A percentile compares a stretch with the other conserved stretches of the same genome.
These are phyloP conservation scores for Vimba vimba DNA, from an alignment of 2,113 vertebrate species.

Conservation along the genomic window DNA sequence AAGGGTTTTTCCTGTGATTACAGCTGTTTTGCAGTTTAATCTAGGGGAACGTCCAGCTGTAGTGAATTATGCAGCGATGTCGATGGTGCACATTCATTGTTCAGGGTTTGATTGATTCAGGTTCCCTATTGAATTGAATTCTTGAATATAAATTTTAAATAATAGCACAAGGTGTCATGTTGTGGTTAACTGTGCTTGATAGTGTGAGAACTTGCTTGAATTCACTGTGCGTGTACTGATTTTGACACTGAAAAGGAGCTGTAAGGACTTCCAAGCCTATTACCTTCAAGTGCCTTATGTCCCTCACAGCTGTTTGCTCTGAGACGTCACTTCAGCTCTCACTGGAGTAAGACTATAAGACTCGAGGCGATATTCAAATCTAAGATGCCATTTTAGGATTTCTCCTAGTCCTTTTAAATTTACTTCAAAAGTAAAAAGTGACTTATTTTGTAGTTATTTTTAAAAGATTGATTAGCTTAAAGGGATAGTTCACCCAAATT, in stretches of 20 bases:
- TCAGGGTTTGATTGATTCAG: neutral
- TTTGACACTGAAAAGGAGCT: slow-evolving; percentile 35
- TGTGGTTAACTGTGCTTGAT: too few species aligned
- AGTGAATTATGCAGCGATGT: neutral
- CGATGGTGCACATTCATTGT: neutral
- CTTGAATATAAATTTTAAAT: neutral
- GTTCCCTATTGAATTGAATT: neutral
- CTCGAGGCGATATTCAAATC: neutral
- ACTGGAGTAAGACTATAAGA: neutral
- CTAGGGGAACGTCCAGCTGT: neutral
- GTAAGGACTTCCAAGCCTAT: slow-evolving; percentile 20
- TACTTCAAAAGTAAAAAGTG: too few species aligned
- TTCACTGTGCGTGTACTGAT: slow-evolving; percentile 3
- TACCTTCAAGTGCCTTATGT: slow-evolving; percentile 60
- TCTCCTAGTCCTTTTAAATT: neutral
- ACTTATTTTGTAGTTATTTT: too few species aligned
- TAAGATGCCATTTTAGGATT: neutral
- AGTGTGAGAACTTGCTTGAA: neutral
- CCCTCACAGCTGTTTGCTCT: slow-evolving; percentile 68
- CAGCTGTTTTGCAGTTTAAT: neutral
- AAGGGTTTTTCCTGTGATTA: neutral
- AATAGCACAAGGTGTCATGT: neutral
- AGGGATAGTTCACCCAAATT: too few species aligned
- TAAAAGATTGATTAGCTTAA: too few species aligned
- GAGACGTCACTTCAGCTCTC: neutral